Conservation (phyloP, 2,113 vertebrate genomes). For the Eudyptes chrysolophus region DNA sequence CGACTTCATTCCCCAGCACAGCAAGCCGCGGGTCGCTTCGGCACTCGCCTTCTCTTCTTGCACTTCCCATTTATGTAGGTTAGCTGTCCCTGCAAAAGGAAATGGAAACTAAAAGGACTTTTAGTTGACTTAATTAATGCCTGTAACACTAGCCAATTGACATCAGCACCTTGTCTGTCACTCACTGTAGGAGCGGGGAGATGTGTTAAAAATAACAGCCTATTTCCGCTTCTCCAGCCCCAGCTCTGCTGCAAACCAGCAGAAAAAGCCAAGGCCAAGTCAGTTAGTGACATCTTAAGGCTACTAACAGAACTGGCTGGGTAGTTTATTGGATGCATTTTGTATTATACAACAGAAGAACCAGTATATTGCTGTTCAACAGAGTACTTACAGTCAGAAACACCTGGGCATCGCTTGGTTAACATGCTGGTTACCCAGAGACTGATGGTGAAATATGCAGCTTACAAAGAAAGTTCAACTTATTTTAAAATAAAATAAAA, state of each 20-base stretch:
- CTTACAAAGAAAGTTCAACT: not conserved
- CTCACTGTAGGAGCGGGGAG: constrained; percentile 52
- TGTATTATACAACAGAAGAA: not conserved
- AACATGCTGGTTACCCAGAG: not conserved
- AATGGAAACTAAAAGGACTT: not conserved
- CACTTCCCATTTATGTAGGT: not conserved
- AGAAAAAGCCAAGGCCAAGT: constrained; percentile 7
- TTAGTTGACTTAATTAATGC: constrained; percentile 40
- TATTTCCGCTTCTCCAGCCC: constrained; percentile 38
- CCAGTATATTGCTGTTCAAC: not conserved
- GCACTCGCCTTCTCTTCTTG: not conserved
- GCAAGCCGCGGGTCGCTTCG: rapidly evolving
- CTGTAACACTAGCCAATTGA: constrained; percentile 14
- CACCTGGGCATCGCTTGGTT: not conserved
- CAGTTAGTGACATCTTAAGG: constrained; percentile 75
- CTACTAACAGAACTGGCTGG: constrained; percentile 54
- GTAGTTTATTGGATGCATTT: not conserved
- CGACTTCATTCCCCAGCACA: not conserved
- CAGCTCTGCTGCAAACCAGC: not conserved
- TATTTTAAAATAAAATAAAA: not conserved
- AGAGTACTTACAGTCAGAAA: not conserved
- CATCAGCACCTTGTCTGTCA: constrained; percentile 58
- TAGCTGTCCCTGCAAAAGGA: not conserved
- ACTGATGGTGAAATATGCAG: rapidly evolving
- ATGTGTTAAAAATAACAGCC: constrained; percentile 50